Evolutionary conservation across 1,140 invertebrate genomes (phyloP), one percentile per base, ranked within the genome.

Genomic region (Sipha flava): DNA sequence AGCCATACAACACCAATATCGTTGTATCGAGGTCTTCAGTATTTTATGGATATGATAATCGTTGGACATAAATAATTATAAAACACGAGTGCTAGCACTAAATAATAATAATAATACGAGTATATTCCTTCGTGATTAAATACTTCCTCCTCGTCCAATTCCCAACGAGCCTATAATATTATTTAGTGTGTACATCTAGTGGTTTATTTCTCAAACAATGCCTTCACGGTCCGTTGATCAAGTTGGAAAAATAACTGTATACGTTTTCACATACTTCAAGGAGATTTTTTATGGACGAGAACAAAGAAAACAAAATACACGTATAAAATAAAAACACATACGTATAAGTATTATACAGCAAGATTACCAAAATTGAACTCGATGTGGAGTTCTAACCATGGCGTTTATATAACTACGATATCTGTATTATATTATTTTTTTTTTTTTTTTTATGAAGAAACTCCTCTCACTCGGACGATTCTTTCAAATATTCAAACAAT

Each of bases 201-300:
- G 66, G 29, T 47, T 43, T 40, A 43, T 40, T 70, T 70, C 47
- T 47, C 23, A 6, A 70, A 70, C 66, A 70, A 70, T 47, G 66
- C 21, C n/a, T 75, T 75, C 70, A 54, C 37, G 70, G 70, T 75
- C 47, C 18, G 70, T 54, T 52, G 31, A 18, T 34, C 70, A 14
- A 37, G 70, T 75, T 23, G n/a, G n/a, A 54, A 54, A 75, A 54
- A 75, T 75, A 75, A 75, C 70, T 37, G 70, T 75, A 37, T 31
- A 45, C 31, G 18, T 54, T 54, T 75, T 54, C 29, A 75, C 70
- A 75, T 75, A 34, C n/a, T 37, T 40, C 2, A 18, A 7, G 43
- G n/a, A 40, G 62, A 66, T 21, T 66, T 70, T 70, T 29, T 47
- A 49, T 5, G 49, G 5, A 54, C 21, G 47, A n/a, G 31, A 52